Percentiles rank a stretch among this genome's conserved stretches.
Conservation (phyloP, 2,797 vertebrate genomes). For the Carcharodon carcharias region DNA sequence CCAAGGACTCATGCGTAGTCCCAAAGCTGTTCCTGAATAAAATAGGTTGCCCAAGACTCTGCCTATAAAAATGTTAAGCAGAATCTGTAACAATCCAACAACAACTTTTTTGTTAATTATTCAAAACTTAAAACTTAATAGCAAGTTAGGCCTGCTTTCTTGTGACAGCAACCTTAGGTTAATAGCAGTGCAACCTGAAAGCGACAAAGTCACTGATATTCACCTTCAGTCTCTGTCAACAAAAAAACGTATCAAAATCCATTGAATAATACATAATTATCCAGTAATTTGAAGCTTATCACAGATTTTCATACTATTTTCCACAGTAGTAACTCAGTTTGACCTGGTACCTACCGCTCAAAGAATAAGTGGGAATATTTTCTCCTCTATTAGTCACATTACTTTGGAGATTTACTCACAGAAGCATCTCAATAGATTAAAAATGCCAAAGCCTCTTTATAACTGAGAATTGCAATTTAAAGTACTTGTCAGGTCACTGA, state of each 20-base stretch:
- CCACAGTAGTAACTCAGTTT: background rate
- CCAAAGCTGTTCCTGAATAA: background rate
- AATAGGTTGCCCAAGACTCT: background rate
- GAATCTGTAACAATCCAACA: background rate
- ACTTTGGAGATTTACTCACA: background rate
- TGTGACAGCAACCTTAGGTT: background rate
- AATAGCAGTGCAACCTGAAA: background rate
- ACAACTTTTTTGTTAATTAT: background rate
- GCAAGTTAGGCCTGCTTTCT: background rate
- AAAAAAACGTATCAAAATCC: background rate
- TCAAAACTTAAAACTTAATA: background rate
- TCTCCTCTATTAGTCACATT: background rate
- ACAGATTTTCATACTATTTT: background rate
- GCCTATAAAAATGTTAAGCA: background rate
- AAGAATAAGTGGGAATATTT: background rate
- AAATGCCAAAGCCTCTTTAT: background rate
- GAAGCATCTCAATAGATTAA: background rate
- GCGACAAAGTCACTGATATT: background rate
- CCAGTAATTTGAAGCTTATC: background rate
- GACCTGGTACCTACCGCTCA: background rate
- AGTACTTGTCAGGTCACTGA: background rate
- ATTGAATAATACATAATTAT: background rate
- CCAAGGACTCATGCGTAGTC: background rate
- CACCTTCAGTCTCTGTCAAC: background rate
- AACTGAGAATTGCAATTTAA: background rate